Base-by-base conservation (phyloP, 2,113 vertebrate species). In the Herpailurus yagouaroundi region DNA sequence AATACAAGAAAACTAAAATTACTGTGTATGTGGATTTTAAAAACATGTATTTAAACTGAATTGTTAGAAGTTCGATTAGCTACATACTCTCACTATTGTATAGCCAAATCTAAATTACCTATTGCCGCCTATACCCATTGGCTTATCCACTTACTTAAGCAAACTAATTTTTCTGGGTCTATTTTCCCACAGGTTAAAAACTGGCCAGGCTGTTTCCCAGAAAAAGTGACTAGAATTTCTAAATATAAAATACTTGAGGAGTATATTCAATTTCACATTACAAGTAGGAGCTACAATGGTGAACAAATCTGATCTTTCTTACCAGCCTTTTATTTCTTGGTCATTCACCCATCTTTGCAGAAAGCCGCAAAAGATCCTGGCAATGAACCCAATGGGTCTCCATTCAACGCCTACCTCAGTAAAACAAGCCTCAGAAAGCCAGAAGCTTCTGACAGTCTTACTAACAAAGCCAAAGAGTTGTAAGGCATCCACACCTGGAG, bases 401-500 rank as follows among this genome's bases (percentile, higher is more conserved):
- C 18, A 27, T 23, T 4, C 7, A 0, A 55, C 45, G 31, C 18
- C 50, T 4, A 27, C 33, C 38, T 69, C 41, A 18, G 83, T 18
- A 29, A 50, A 29, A 50, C 29, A 7, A 66, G 84, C 29, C 68
- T 29, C 68, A 13, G 7, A 36, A 48, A 84, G 83, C 68, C 0
- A 7, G 31, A 36, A 15, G n/a, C 66, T 33, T 41, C 16, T 1
- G 7, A 57, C 1, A 48, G 33, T 52, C 69, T 48, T 71, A n/a
- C 52, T 55, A 97, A 93, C 79, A 92, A 77, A 88, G 89, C 19
- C 27, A 38, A 73, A 29, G 0, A 0, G 1, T 11, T 38, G 23
- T 76, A 57, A 92, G 33, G 36, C 31, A 27, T 80, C 29, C 94
- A 71, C 97, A 99, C 99, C 99, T 99, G 99, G 96, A 99, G 98